Percentiles rank a stretch among this genome's conserved stretches.
Conservation (phyloP, 2,113 vertebrate species). For the Ploceus nigricollis region DNA sequence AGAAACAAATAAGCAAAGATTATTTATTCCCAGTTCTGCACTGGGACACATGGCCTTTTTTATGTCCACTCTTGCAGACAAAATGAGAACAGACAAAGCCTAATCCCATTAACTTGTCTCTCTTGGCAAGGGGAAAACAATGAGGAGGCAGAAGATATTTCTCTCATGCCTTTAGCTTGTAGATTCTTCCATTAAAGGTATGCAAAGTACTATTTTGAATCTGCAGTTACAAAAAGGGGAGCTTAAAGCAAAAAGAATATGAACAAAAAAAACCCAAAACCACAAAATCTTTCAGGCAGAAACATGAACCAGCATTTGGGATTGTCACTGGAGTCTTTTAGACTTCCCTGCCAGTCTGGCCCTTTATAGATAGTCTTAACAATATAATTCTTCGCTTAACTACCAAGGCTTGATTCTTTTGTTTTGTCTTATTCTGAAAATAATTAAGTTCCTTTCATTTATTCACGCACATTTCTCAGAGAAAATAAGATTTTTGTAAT, state of each 20-base stretch:
- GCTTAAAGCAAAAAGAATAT: background rate
- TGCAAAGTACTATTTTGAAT: background rate
- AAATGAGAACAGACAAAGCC: background rate
- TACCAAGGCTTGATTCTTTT: constrained; percentile 34
- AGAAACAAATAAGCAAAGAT: background rate
- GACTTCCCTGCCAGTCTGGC: constrained; percentile 4
- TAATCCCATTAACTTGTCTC: background rate
- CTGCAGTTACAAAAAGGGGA: background rate
- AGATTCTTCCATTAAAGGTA: background rate
- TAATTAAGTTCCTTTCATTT: constrained; percentile 57
- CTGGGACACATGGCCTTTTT: background rate
- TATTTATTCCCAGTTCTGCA: background rate
- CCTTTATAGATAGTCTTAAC: constrained; percentile 40
- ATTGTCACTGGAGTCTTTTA: background rate
- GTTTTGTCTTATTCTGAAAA: constrained; percentile 48
- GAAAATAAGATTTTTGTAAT: constrained; percentile 53
- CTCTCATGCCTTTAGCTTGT: background rate
- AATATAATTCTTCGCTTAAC: background rate
- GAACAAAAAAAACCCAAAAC: background rate
- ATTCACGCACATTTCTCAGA: constrained; percentile 27
- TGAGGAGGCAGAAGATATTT: background rate
- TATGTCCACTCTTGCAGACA: background rate
- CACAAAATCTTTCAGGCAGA: background rate
- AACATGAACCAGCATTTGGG: background rate
- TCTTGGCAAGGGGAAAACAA: background rate